Conservation (phyloP, 2,113 vertebrate genomes). For the Thomomys bottae region DNA sequence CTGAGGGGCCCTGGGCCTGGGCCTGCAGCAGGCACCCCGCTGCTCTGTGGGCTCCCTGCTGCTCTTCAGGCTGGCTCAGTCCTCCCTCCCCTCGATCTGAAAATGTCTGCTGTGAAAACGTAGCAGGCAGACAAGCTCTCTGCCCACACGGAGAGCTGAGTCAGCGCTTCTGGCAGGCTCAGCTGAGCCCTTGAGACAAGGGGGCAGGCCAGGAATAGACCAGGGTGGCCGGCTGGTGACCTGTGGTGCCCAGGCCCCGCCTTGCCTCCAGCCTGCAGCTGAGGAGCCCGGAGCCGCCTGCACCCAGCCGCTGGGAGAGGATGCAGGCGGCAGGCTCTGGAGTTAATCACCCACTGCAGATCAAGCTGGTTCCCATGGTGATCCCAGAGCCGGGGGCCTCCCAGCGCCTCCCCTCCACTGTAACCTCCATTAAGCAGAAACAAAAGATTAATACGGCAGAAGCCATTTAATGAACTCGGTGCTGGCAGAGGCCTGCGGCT, state of each 20-base stretch:
- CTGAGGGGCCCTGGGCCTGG: too few species aligned
- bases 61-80: too few species aligned
- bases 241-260: background rate
- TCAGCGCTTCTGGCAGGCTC: background rate
- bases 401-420: background rate
- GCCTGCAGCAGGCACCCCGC: too few species aligned
- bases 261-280: too few species aligned
- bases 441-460: slow-evolving; percentile 43
- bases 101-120: background rate
- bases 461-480: slow-evolving; percentile 27
- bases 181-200: background rate
- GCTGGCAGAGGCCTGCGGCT: background rate
- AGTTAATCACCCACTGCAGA: slow-evolving; percentile 14
- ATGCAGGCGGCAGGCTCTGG: background rate
- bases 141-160: background rate
- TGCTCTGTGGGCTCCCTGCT: too few species aligned
- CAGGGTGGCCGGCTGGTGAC: background rate
- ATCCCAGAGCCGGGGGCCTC: background rate
- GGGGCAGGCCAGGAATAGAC: background rate
- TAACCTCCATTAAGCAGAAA: slow-evolving; percentile 54
- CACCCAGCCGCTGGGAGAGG: background rate
- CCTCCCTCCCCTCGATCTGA: background rate
- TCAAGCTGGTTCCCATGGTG: slow-evolving; percentile 51
- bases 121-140: background rate
- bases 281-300: background rate